A percentile compares a stretch with the other conserved stretches of the same genome.
Conservation (phyloP, 1,140 invertebrate genomes). For the Coenobita brevimanus region DNA sequence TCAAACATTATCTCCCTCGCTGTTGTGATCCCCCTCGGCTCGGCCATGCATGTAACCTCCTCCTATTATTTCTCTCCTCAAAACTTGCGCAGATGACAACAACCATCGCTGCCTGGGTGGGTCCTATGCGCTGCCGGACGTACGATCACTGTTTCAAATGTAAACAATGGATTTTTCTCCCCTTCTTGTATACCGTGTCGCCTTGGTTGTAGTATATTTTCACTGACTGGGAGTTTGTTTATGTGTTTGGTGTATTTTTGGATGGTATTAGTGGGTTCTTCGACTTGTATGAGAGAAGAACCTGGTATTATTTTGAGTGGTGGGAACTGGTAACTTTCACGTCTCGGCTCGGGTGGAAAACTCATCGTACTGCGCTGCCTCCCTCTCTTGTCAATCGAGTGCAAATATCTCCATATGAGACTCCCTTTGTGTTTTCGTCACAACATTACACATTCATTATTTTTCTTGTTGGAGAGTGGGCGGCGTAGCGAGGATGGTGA, state of each 20-base stretch:
- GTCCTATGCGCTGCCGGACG: conserved; percentile 10
- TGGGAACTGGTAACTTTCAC: too few species aligned
- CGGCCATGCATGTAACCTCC: conserved; percentile 52
- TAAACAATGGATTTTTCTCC: too few species aligned
- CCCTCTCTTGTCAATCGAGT: conserved; percentile 44
- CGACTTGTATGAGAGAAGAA: too few species aligned
- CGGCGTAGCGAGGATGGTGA: not conserved
- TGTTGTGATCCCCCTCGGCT: conserved; percentile 21
- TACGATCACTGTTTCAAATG: too few species aligned
- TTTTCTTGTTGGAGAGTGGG: conserved; percentile 30
- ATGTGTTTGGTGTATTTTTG: too few species aligned
- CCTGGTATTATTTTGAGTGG: too few species aligned
- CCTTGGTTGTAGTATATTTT: too few species aligned
- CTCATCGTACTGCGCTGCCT: too few species aligned
- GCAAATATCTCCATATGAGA: conserved; percentile 37
- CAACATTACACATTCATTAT: conserved; percentile 47
- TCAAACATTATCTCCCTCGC: not conserved
- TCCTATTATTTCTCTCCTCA: conserved; percentile 33
- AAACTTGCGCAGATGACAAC: conserved; percentile 42
- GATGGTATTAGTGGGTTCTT: too few species aligned
- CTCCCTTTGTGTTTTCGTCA: conserved; percentile 46
- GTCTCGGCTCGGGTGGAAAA: too few species aligned
- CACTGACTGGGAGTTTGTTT: too few species aligned
- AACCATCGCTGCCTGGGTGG: not conserved
- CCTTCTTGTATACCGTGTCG: too few species aligned